These are phyloP conservation scores for Sciurus carolinensis DNA, from an alignment of 2,797 vertebrate genomes.

Conservation along the genomic window DNA sequence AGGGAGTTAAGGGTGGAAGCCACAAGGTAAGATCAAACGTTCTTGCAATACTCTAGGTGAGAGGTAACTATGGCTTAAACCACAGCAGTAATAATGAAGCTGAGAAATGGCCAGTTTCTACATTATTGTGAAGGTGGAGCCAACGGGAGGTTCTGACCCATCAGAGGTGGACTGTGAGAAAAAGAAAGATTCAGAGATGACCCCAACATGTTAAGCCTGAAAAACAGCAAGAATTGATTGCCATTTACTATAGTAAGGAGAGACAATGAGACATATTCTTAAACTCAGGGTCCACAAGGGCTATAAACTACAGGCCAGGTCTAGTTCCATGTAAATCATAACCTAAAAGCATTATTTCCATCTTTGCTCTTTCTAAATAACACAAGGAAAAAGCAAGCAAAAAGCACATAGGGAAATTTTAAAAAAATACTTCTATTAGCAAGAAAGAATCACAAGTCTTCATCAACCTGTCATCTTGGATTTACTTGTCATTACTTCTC, in stretches of 20 bases:
- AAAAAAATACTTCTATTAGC: neutral
- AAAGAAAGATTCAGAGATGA: neutral
- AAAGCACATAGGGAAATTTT: neutral
- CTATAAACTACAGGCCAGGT: neutral
- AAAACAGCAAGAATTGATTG: neutral
- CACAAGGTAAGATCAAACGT: neutral
- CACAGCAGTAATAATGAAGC: neutral
- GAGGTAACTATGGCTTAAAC: neutral
- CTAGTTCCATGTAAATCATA: neutral
- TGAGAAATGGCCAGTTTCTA: neutral
- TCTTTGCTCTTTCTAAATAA: neutral
- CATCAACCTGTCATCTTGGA: neutral
- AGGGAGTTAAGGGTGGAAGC: neutral
- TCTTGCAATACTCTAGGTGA: neutral
- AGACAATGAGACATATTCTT: neutral
- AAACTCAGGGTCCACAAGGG: neutral
- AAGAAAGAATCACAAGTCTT: neutral
- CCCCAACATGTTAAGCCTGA: neutral
- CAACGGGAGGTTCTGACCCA: neutral
- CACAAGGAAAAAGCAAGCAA: neutral
- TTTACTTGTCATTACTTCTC: neutral
- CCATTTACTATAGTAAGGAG: neutral
- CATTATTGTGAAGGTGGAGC: neutral
- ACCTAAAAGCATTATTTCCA: neutral
- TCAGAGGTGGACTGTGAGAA: neutral